Percentiles rank a stretch among this genome's conserved stretches.
phyloP scores from a whole-genome alignment of 2,113 vertebrate genomes.

The Catharus bicknelli region DNA sequence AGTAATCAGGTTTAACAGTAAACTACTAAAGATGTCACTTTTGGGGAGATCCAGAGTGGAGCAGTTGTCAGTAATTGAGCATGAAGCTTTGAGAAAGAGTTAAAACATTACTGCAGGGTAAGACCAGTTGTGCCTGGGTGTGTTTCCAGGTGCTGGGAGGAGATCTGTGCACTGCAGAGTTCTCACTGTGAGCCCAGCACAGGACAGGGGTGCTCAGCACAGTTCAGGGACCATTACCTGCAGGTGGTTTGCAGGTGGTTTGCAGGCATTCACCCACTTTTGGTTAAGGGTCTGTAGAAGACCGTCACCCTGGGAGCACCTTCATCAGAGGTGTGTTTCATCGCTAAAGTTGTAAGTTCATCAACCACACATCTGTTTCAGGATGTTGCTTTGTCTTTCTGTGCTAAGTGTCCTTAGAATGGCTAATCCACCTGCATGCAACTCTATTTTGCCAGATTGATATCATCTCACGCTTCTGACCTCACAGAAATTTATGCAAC shows the following conservation, averaged over 20 bases:
- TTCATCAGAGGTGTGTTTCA: neutral
- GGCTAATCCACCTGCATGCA: neutral
- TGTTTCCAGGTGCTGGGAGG: neutral
- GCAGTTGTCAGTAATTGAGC: neutral
- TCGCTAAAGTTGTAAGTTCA: neutral
- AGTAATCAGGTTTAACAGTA: neutral
- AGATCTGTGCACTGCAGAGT: fast-evolving
- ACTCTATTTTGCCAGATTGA: neutral
- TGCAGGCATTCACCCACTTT: neutral
- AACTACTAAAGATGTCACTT: neutral
- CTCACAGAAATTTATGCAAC: neutral
- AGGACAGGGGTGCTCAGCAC: neutral
- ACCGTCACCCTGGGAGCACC: neutral
- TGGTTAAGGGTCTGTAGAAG: neutral
- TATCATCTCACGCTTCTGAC: neutral
- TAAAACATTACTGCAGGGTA: neutral
- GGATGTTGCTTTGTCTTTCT: neutral
- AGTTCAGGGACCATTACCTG: neutral
- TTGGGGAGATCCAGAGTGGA: neutral
- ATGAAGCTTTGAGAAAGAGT: neutral
- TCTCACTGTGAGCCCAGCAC: too few species aligned
- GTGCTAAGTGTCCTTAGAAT: neutral
- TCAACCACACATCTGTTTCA: neutral
- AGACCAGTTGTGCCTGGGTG: neutral
- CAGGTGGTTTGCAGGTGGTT: neutral